Conservation (phyloP, 2,888 invertebrate species). For the Saturnia pavonia region DNA sequence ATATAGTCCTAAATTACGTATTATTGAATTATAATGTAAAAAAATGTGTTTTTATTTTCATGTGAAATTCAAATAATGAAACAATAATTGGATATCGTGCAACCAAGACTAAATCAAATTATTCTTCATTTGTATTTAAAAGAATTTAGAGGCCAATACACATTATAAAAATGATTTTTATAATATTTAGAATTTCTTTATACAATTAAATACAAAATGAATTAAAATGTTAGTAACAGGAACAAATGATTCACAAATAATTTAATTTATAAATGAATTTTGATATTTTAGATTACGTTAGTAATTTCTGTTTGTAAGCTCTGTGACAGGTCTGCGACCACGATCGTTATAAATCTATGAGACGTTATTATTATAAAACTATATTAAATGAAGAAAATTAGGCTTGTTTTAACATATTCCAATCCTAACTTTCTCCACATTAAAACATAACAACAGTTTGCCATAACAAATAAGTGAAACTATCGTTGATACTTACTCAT, state of each 20-base stretch:
- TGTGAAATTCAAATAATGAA: background rate
- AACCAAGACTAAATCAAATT: background rate
- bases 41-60: background rate
- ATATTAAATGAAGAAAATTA: background rate
- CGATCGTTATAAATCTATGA: background rate
- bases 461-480: constrained; percentile 40
- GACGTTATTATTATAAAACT: background rate
- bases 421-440: constrained; percentile 53
- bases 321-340: background rate
- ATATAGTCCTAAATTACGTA: background rate
- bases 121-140: background rate
- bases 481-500: constrained; percentile 24
- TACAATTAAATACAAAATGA: background rate
- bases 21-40: no score
- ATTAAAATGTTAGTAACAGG: background rate
- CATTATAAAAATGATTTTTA: background rate
- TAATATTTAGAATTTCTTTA: background rate
- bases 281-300: background rate
- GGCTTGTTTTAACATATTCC: constrained; percentile 31
- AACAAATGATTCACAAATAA: background rate
- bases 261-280: background rate
- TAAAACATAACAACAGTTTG: constrained; percentile 44
- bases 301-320: background rate
- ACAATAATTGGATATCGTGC: no score
- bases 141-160: background rate